phyloP scores from a whole-genome alignment of 1,140 invertebrate genomes.

The Thereuonema tuberculata region DNA sequence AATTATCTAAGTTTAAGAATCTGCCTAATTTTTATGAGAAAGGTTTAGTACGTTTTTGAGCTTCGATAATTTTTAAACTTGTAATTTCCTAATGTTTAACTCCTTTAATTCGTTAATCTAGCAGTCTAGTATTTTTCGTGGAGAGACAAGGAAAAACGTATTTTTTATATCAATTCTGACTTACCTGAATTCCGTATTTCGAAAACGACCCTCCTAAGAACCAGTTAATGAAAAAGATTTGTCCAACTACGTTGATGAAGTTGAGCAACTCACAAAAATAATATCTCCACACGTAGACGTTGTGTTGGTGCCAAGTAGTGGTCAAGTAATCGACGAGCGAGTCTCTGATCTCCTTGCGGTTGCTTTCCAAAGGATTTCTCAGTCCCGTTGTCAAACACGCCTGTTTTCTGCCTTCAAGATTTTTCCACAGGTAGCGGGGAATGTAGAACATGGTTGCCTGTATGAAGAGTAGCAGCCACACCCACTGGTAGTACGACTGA shows the following conservation, averaged over 20 bases:
- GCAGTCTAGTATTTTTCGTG: too few species aligned
- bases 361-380: constrained; percentile 15
- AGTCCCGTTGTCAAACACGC: constrained; percentile 22
- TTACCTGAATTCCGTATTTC: too few species aligned
- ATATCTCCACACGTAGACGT: constrained; percentile 22
- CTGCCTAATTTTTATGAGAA: too few species aligned
- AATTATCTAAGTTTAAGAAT: too few species aligned
- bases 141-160: too few species aligned
- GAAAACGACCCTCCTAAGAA: too few species aligned
- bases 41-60: too few species aligned
- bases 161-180: too few species aligned
- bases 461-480: constrained; percentile 44
- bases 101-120: too few species aligned
- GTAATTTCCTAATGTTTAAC: too few species aligned
- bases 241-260: constrained; percentile 32
- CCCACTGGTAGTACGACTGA: constrained; percentile 38
- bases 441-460: constrained; percentile 35
- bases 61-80: too few species aligned
- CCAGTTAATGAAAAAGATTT: too few species aligned
- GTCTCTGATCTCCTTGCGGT: constrained; percentile 10
- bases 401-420: constrained; percentile 26
- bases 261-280: constrained; percentile 28
- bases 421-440: constrained; percentile 59
- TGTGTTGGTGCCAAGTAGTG: constrained; percentile 16
- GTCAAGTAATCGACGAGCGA: constrained; percentile 20